Evolutionary conservation across 2,888 invertebrate species (phyloP).

Genomic region (Epinotia ramella): DNA sequence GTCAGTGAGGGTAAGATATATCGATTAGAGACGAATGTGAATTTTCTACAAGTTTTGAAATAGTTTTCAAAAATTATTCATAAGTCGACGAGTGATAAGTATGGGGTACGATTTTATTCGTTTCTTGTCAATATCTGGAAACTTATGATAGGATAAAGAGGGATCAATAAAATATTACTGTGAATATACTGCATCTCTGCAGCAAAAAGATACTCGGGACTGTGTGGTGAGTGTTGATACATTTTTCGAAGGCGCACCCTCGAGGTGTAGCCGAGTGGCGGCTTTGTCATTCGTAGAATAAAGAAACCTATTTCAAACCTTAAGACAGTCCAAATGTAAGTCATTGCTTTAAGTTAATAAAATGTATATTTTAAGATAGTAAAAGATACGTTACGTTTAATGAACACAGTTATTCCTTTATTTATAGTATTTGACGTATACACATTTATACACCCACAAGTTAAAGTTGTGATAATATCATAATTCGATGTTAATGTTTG

Average conservation of each 20-base stretch:
- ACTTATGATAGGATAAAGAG: slow-evolving; percentile 76
- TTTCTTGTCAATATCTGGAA: slow-evolving; percentile 65
- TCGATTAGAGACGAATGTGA: slow-evolving; percentile 55
- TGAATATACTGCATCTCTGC: slow-evolving; percentile 58
- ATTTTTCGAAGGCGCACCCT: slow-evolving; percentile 38
- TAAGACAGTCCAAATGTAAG: slow-evolving; percentile 71
- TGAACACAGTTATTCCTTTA: slow-evolving; percentile 66
- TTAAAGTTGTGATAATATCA: slow-evolving; percentile 73
- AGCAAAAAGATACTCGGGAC: slow-evolving; percentile 50
- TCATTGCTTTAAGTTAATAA: slow-evolving; percentile 64
- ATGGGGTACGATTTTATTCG: slow-evolving; percentile 59
- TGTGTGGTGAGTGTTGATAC: slow-evolving; percentile 38
- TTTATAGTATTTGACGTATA: slow-evolving; percentile 47
- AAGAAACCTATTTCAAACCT: slow-evolving; percentile 81
- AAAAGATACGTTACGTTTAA: slow-evolving; percentile 67
- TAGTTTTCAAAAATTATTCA: slow-evolving; percentile 56
- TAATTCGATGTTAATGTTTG: slow-evolving; percentile 53
- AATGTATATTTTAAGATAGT: slow-evolving; percentile 60
- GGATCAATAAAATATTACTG: slow-evolving; percentile 73
- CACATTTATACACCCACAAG: slow-evolving; percentile 59
- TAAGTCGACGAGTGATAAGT: slow-evolving; percentile 52
- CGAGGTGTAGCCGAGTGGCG: slow-evolving; percentile 18
- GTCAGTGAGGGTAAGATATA: slow-evolving; percentile 35
- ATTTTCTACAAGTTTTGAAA: slow-evolving; percentile 79
- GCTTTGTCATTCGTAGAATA: slow-evolving; percentile 49